A percentile compares a stretch with the other conserved stretches of the same genome.
Evolutionary conservation across 2,888 invertebrate genomes (phyloP).

Genomic region (Deroplatys truncata): DNA sequence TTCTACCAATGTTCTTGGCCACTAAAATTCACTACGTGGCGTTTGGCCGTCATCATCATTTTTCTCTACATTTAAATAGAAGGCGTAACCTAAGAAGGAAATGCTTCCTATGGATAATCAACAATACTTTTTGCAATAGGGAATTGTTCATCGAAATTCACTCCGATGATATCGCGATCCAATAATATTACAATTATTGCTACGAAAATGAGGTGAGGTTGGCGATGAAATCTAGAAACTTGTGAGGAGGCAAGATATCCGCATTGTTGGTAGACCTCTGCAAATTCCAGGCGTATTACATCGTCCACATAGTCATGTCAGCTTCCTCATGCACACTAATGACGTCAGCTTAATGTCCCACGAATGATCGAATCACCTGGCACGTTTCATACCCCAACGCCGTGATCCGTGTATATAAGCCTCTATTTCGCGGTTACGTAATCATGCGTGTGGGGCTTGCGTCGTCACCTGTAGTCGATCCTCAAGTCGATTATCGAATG

Average conservation of each 20-base stretch:
- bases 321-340: not conserved
- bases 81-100: no score
- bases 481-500: not conserved
- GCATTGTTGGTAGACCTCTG: not conserved
- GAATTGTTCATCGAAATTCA: no score
- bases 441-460: not conserved
- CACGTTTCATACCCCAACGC: not conserved
- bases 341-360: not conserved
- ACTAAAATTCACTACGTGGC: no score
- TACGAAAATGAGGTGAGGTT: not conserved
- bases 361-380: not conserved
- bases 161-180: no score
- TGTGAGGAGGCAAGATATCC: no score
- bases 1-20: no score
- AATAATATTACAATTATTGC: not conserved
- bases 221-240: not conserved
- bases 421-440: not conserved
- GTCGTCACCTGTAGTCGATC: not conserved
- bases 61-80: no score
- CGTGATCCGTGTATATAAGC: not conserved
- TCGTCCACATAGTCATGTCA: not conserved
- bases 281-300: not conserved
- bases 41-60: no score
- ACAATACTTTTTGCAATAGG: no score
- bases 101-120: no score